Evolutionary conservation across 2,797 vertebrate species (phyloP), one percentile per base, ranked within the genome.

Genomic region (Chrysocyon brachyurus): DNA sequence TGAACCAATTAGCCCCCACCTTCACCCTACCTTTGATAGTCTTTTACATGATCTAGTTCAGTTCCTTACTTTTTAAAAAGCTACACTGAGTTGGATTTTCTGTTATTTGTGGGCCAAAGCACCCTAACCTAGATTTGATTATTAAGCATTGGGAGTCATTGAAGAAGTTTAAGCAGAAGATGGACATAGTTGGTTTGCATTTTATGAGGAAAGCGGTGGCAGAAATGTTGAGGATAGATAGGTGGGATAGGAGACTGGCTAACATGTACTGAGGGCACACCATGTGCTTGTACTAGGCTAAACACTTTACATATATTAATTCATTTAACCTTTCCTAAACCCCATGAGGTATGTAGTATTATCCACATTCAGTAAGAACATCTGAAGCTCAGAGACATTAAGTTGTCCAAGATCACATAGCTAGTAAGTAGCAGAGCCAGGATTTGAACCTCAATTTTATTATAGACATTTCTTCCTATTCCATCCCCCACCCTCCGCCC

Each of bases 111-210:
- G 57, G 31, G 31, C 72, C 78, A 92, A 66, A 96, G 54, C 40
- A 89, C 17, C 6, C n/a, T 83, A 49, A 46, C 6, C 11, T 68
- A 72, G 36, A 33, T 52, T 52, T 40, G 8, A 88, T 78, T 90
- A 87, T 70, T 75, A 70, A 54, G 33, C 22, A 33, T 26, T 26
- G 52, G 17, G 36, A 79, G 36, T 72, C 57, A 73, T 63, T 59
- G 49, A 94, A 79, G 52, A 82, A 46, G 14, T 88, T 91, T 88
- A 92, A 91, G 59, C 26, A 73, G 79, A 79, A 94, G 40, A 85
- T 17, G 40, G 64, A 66, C 49, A 91, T 59, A 40, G 75, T 83
- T 33, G 26, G 31, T 81, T 85, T 73, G 26, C 68, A 89, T 84
- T 81, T 52, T 40, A 88, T 12, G 36, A 91, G 56, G 40, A 87